A percentile compares a stretch with the other conserved stretches of the same genome.
Evolutionary conservation across 2,113 vertebrate genomes (phyloP).

Genomic region (Pontoporia blainvillei): DNA sequence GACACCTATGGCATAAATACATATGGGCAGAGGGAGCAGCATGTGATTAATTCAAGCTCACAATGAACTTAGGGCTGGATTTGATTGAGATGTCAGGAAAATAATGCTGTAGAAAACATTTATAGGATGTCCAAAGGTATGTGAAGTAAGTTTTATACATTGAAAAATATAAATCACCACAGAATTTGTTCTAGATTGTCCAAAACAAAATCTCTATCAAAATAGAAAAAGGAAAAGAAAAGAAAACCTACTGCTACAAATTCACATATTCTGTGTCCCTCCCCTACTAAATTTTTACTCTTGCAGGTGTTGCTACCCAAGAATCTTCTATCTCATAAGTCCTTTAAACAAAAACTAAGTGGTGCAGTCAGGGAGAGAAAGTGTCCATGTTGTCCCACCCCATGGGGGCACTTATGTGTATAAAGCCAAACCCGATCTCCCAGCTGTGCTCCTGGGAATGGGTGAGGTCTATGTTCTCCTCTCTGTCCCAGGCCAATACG

Average conservation of each 20-base stretch:
- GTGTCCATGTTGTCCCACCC: fast-evolving
- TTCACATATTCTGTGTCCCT: neutral
- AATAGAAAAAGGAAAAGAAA: neutral
- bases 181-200: neutral
- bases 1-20: neutral
- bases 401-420: fast-evolving
- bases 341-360: neutral
- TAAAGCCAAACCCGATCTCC: neutral
- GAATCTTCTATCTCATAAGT: neutral
- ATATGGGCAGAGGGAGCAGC: neutral
- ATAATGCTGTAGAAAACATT: neutral
- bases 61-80: neutral
- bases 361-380: neutral
- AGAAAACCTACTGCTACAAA: neutral
- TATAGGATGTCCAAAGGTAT: neutral
- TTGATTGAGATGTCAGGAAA: neutral
- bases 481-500: neutral
- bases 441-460: neutral
- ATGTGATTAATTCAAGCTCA: neutral
- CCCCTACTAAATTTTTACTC: neutral
- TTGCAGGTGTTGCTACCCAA: neutral
- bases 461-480: neutral
- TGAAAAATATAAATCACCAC: neutral
- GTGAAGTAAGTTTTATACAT: neutral
- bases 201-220: neutral